These are phyloP conservation scores for Hormiphora californensis DNA, from an alignment of 37 sponge, comb jelly and placozoan species.

Conservation along the genomic window DNA sequence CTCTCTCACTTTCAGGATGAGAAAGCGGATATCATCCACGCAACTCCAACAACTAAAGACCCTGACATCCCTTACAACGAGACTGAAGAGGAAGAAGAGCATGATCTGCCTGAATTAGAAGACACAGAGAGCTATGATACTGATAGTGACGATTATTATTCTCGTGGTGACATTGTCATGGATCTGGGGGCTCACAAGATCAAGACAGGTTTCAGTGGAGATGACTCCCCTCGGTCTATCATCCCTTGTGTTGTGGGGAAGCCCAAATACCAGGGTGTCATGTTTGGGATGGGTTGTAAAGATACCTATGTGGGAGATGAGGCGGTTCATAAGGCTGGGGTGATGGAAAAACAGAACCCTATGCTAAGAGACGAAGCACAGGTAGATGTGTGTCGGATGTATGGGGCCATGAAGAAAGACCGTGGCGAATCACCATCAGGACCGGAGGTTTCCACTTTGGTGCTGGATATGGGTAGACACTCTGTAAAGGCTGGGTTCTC, in stretches of 20 bases:
- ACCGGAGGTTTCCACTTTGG: background rate
- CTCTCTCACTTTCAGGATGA: no score
- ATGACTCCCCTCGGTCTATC: conserved; percentile 78
- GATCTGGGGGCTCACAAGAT: background rate
- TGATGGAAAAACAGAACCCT: background rate
- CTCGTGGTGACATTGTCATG: no score
- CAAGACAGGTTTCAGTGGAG: conserved; percentile 91
- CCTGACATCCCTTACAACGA: no score
- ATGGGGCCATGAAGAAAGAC: background rate
- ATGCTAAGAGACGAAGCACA: background rate
- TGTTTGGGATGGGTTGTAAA: conserved; percentile 96
- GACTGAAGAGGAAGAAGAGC: no score
- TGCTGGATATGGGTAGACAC: background rate
- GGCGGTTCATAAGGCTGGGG: conserved; percentile 66
- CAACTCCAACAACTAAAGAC: no score
- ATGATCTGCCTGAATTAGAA: no score
- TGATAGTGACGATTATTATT: no score
- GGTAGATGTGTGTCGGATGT: background rate
- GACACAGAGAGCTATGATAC: no score
- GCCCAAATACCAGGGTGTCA: conserved; percentile 74
- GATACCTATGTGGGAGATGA: conserved; percentile 91
- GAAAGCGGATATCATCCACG: no score
- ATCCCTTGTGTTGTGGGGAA: conserved; percentile 81
- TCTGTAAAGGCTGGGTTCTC: background rate
- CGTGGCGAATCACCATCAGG: background rate